Base-by-base conservation (phyloP, 2,888 invertebrate species). In the Hirtodrosophila confusa region DNA sequence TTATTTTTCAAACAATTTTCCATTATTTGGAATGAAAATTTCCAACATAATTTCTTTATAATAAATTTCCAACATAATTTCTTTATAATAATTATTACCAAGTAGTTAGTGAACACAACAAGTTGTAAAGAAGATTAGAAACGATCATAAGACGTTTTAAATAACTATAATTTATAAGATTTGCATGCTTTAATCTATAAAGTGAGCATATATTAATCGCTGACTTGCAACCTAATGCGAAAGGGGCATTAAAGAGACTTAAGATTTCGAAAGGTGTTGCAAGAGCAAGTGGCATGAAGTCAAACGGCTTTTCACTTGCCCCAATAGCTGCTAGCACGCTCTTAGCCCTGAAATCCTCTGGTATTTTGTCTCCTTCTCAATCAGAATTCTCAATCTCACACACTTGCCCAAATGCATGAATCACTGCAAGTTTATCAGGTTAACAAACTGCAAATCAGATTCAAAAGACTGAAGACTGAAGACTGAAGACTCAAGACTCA, bases 401-500 rank as follows among this genome's bases (percentile, higher is more conserved):
- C 68, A 61, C 37, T 68, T 61, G 61, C 50, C 40, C 45, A 49
- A 45, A 17, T 41, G 64, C 43, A 62, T 74, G 73, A 74, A 53
- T 74, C 75, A 74, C 47, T 47, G 56, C 43, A 7, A 24, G 17
- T 44, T 12, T 11, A 24, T 27, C 74, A 75, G 74, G 74, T 74
- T 74, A 74, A 71, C 75, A 75, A 74, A 74, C 74, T 74, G 67
- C 61, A 69, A 51, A 33, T 41, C 36, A 31, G 35, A 23, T 7
- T 7, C 31, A 33, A 17, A 17, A 17, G 17, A 17, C 17, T 17
- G 17, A 17, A 17, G 50, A 41, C n/a, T 6, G 23, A 31, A 24
- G 17, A 11, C 2, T 27, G 17, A 17, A 17, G 50, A 41, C n/a
- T 6, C 29, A 31, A 24, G 17, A 11, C 2, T 27, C 6, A 17